Conservation (phyloP, 2,888 invertebrate genomes). For the Chrysotoxum bicinctum region DNA sequence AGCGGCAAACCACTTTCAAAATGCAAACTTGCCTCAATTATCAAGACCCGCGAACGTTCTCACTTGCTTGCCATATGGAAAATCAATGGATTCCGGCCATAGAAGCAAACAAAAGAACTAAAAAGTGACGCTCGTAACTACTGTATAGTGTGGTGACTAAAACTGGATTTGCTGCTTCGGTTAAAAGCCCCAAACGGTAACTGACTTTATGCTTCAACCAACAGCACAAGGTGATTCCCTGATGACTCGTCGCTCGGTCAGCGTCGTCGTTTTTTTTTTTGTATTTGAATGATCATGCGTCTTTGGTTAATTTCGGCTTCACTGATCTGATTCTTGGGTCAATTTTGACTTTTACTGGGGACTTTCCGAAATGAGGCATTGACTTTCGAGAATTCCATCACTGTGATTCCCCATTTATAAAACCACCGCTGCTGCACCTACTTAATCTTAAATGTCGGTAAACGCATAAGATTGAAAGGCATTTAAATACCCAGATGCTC, state of each 20-base stretch:
- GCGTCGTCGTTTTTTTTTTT: not conserved
- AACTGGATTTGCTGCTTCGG: slow-evolving; percentile 53
- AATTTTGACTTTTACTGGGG: slow-evolving; percentile 40
- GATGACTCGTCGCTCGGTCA: slow-evolving; percentile 43
- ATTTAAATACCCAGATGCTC: slow-evolving; percentile 2
- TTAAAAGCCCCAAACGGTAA: slow-evolving; percentile 6
- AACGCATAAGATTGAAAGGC: slow-evolving; percentile 42
- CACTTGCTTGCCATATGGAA: slow-evolving; percentile 35
- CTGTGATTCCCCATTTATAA: slow-evolving; percentile 50
- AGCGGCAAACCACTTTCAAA: slow-evolving; percentile 68
- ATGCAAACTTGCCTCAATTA: slow-evolving; percentile 64
- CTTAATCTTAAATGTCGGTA: slow-evolving; percentile 4
- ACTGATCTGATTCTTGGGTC: slow-evolving; percentile 32
- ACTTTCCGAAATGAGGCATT: slow-evolving; percentile 54
- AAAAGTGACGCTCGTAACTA: slow-evolving; percentile 19
- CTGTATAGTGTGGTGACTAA: slow-evolving; percentile 5
- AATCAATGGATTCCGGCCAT: slow-evolving; percentile 39
- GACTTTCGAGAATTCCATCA: slow-evolving; percentile 43
- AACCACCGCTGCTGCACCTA: slow-evolving; percentile 23
- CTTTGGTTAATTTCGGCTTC: slow-evolving; percentile 15
- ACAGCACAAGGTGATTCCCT: slow-evolving; percentile 63
- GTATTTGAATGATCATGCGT: slow-evolving; percentile 15
- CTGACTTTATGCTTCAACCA: slow-evolving; percentile 24
- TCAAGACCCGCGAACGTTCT: slow-evolving; percentile 43
- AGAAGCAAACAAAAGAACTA: slow-evolving; percentile 52